These are phyloP conservation scores for Euzetes globulus DNA, from an alignment of 2,888 invertebrate species.

Conservation along the genomic window DNA sequence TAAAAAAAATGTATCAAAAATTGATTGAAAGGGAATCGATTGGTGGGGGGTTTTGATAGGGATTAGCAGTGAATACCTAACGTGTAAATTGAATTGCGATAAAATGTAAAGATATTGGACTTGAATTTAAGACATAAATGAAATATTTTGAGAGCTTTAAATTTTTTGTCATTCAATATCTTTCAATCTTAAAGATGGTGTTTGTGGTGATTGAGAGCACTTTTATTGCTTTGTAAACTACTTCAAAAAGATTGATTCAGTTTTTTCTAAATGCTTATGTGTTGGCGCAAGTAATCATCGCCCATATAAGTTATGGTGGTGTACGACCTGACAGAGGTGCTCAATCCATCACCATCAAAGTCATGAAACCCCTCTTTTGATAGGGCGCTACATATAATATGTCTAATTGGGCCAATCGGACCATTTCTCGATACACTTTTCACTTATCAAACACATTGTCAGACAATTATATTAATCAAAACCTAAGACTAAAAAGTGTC, in stretches of 20 bases:
- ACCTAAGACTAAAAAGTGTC: neutral
- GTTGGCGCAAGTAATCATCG: constrained; percentile 26
- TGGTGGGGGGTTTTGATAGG: neutral
- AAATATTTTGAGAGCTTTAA: neutral
- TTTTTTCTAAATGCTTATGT: neutral
- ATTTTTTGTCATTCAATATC: constrained; percentile 16
- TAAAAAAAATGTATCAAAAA: no score
- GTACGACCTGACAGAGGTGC: constrained; percentile 24
- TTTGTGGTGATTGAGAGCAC: constrained; percentile 28
- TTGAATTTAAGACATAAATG: neutral
- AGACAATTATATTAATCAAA: constrained; percentile 12
- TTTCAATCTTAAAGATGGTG: constrained; percentile 10
- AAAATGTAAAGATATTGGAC: neutral
- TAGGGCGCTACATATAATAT: constrained; percentile 7
- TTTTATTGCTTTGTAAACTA: constrained; percentile 24
- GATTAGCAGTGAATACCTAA: neutral
- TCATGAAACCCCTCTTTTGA: constrained; percentile 15
- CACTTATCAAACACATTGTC: neutral
- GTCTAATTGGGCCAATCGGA: constrained; percentile 7
- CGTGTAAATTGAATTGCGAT: neutral
- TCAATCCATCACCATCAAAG: constrained; percentile 27
- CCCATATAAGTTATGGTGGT: constrained; percentile 23
- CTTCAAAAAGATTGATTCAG: constrained; percentile 26
- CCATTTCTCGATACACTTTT: constrained; percentile 12
- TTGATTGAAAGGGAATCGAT: neutral